Base-by-base conservation (phyloP, 2,797 vertebrate genomes). In the Argentina silus region DNA sequence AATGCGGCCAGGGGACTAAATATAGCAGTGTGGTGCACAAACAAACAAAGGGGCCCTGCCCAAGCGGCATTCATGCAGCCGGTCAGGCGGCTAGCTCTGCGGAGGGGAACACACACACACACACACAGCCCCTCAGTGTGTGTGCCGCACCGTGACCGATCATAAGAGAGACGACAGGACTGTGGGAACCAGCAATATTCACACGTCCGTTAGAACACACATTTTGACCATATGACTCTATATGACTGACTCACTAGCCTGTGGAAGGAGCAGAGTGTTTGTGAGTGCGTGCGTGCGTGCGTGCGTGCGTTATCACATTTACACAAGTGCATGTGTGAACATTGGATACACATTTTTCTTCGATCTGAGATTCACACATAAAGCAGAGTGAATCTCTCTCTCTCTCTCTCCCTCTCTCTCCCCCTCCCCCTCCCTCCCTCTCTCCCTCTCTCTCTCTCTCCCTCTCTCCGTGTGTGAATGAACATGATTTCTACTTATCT, bases 401-500 rank as follows among this genome's bases (percentile, higher is more conserved):
- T 12, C 15, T 11, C 19, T 66, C 45, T 66, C 17, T 70, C 19
- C n/a, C 51, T 72, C 36, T 73, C 36, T 12, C 15, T 11, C 19
- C 48, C 45, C 48, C 17, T 66, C 27, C 27, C 27, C 27, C 27
- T 36, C 27, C 4, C 27, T 70, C 19, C n/a, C 51, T 69, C 36
- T 69, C 36, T 12, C 15, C 6, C 19, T 66, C 45, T 66, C 17
- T 66, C 27, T 67, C 19, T n/a, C 51, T 72, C 36, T 73, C 19
- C 12, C 15, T 11, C 19, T 66, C 19, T 66, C 10, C 48, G 83
- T 89, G 86, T 84, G 79, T 80, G 65, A 76, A 79, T 7, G 27
- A 81, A 80, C 76, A 72, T 83, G 79, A 80, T 0, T 81, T 79
- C 80, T 85, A 89, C 89, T 92, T 92, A 91, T 92, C 89, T 86